phyloP scores from a whole-genome alignment of 2,113 vertebrate genomes.

The Ammodytes marinus region DNA sequence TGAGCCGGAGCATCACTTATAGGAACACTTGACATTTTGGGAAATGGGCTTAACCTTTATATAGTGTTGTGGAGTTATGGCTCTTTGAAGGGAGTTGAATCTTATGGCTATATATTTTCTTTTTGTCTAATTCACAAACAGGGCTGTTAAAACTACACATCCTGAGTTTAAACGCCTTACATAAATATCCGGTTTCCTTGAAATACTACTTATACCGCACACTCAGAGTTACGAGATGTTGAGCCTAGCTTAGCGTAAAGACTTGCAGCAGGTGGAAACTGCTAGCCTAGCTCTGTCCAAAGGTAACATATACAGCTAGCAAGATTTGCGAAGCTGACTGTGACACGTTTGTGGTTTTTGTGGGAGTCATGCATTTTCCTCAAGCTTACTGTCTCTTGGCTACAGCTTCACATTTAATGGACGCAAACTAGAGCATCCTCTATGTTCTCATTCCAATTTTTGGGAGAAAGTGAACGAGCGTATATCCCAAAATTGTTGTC shows the following conservation, averaged over 20 bases:
- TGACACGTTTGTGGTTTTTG: neutral
- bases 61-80: too few species aligned
- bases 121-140: too few species aligned
- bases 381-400: neutral
- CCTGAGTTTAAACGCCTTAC: too few species aligned
- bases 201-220: too few species aligned
- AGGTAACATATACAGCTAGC: neutral
- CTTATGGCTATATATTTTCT: too few species aligned
- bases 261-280: neutral
- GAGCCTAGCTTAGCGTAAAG: too few species aligned
- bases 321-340: neutral
- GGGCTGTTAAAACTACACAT: too few species aligned
- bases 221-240: too few species aligned
- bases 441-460: neutral
- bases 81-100: too few species aligned
- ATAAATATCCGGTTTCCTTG: too few species aligned
- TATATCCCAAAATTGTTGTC: neutral
- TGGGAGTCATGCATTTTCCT: neutral
- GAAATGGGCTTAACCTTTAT: neutral
- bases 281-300: neutral
- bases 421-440: neutral
- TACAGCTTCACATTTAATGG: neutral
- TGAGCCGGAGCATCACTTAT: neutral
- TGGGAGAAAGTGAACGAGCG: fast-evolving
- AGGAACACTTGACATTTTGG: neutral